Conservation (phyloP, 2,113 vertebrate genomes). For the Chloroceryle aenea region DNA sequence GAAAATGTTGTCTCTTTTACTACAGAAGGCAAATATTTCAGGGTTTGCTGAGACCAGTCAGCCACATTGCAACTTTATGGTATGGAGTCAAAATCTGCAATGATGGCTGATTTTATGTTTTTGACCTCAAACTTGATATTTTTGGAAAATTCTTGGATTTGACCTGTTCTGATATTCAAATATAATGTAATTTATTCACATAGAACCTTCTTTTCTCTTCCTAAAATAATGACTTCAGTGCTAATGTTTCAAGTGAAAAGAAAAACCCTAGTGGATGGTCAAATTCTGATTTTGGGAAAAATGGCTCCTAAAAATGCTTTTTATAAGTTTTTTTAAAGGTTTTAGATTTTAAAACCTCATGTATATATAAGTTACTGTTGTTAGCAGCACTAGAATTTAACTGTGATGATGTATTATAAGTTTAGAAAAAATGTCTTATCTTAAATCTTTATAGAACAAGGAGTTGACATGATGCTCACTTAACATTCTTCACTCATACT, state of each 20-base stretch:
- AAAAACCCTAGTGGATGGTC: neutral
- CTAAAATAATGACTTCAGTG: neutral
- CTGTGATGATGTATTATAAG: neutral
- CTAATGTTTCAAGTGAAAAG: neutral
- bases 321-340: neutral
- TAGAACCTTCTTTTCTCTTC: neutral
- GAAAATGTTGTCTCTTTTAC: neutral
- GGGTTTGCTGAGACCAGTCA: neutral
- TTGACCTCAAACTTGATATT: neutral
- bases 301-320: neutral
- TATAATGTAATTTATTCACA: neutral
- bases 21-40: neutral
- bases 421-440: neutral
- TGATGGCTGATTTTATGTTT: neutral
- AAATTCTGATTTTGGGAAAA: neutral
- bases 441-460: neutral
- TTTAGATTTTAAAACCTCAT: neutral
- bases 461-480: neutral
- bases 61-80: neutral
- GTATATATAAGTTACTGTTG: neutral
- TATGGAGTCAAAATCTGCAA: neutral
- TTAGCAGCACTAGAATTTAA: neutral
- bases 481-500: slow-evolving; percentile 31
- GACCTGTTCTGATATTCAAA: neutral
- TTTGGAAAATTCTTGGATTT: neutral